These are phyloP conservation scores for Anhinga rufa DNA, from an alignment of 2,113 vertebrate species.

Conservation along the genomic window DNA sequence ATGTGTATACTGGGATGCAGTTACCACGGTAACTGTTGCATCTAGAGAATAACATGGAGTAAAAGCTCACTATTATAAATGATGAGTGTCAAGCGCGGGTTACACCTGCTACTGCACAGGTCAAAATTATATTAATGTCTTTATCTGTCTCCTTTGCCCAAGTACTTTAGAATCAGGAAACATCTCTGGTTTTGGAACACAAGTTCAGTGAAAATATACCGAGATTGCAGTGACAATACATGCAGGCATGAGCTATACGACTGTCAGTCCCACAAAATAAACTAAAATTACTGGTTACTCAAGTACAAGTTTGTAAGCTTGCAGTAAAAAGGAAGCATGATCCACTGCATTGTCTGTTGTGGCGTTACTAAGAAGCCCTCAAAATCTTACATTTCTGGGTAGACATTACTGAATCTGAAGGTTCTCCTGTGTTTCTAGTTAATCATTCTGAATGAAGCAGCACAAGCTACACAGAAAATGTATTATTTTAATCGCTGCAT, in stretches of 20 bases:
- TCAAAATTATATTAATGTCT: conserved; percentile 64
- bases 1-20: conserved; percentile 46
- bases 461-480: neutral
- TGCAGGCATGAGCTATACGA: neutral
- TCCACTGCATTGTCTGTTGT: neutral
- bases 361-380: neutral
- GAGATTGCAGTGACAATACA: neutral
- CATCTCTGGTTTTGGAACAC: neutral
- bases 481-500: neutral
- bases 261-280: neutral
- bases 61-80: conserved; percentile 62
- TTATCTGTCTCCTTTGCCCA: conserved; percentile 40
- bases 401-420: neutral
- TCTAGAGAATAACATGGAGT: conserved; percentile 39
- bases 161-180: neutral
- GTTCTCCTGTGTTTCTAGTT: neutral
- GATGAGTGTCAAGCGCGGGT: conserved; percentile 41
- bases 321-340: neutral
- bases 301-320: neutral
- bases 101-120: conserved; percentile 44
- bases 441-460: neutral
- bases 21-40: conserved; percentile 63
- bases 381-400: neutral
- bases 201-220: neutral
- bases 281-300: neutral